A percentile compares a stretch with the other conserved stretches of the same genome.
Conservation (phyloP, 64 coral and sea anemone species). For the Porites lutea region DNA sequence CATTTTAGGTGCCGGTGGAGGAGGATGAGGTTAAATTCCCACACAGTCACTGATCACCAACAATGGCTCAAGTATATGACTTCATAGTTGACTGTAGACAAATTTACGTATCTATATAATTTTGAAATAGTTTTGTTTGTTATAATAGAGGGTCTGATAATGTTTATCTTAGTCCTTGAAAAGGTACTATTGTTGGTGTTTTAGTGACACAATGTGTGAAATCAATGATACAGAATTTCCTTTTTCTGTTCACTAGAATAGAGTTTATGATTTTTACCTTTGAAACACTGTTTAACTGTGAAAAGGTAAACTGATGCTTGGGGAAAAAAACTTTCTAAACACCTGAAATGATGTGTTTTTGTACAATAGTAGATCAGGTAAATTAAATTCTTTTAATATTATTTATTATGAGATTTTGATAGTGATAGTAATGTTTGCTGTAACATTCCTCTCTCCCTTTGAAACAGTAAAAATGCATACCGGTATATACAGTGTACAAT, state of each 20-base stretch:
- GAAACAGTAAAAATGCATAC: too few relatives aligned
- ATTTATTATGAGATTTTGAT: too few relatives aligned
- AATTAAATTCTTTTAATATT: too few relatives aligned
- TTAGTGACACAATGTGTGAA: not conserved
- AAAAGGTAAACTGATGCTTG: conserved; percentile 8
- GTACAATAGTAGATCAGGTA: too few relatives aligned
- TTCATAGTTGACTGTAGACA: not conserved
- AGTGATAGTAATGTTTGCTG: too few relatives aligned
- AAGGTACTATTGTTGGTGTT: not conserved
- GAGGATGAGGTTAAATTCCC: conserved; percentile 75
- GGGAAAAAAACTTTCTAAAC: too few relatives aligned
- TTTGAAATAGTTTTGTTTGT: too few relatives aligned
- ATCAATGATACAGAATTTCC: not conserved
- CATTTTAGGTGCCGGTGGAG: conserved; percentile 64
- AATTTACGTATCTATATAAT: not conserved
- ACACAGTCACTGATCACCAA: conserved; percentile 28
- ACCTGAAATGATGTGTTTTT: too few relatives aligned
- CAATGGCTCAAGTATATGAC: not conserved
- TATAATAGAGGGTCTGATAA: too few relatives aligned
- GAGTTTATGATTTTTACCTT: conserved; percentile 34
- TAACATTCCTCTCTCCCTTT: too few relatives aligned
- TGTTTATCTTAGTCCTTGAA: not conserved
- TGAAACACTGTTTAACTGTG: conserved; percentile 13
- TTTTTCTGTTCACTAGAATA: not conserved
- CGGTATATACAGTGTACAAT: too few relatives aligned